Base-by-base conservation (phyloP, 2,888 invertebrate species). In the Phoenoteleia sp. region DNA sequence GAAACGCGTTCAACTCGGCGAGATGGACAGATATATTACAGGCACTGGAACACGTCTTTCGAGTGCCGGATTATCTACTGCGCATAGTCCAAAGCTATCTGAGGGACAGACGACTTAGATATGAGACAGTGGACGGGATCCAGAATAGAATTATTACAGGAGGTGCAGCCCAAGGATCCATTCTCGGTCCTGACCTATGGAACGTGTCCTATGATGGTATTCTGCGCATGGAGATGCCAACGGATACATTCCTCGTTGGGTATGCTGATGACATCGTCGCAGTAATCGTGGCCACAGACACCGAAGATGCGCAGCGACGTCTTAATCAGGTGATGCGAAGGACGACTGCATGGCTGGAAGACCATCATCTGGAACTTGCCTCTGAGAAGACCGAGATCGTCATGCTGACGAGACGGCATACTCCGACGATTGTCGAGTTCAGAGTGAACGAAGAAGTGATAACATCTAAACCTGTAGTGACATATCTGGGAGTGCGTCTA, bases 31-130 rank as follows among this genome's bases (percentile, higher is more conserved):
- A 86, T 49, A 81, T 85, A 33, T 52, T 86, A 21, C 25, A 62
- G 17, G 85, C 86, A 3, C 74, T 87, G 47, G 52, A 75, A n/a
- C 25, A 47, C 19, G 83, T 81, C 15, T 88, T 88, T 72, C 86
- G 86, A 56, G 69, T 85, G 33, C 87, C 80, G 15, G 49, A 42
- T 5, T 86, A 88, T 54, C 75, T 88, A 13, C 45, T 62, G 33
- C 27, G 74, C 9, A 56, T 86, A 6, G 29, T 87, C n/a, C 62
- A 66, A 27, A 21, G 21, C 3, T 49, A 49, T 11, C 23, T 60
- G 39, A 60, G 23, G 39, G 6, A 60, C 23, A 4, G 39, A 15
- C 13, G 4, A 5, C 60, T 39, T 1, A 17, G 19, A n/a, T 60
- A 39, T n/a, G 19, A 60, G 11, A 60, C 42, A 1, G 23, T n/a